phyloP scores from a whole-genome alignment of 2,888 invertebrate species.

The Hypselothyrea guttata region DNA sequence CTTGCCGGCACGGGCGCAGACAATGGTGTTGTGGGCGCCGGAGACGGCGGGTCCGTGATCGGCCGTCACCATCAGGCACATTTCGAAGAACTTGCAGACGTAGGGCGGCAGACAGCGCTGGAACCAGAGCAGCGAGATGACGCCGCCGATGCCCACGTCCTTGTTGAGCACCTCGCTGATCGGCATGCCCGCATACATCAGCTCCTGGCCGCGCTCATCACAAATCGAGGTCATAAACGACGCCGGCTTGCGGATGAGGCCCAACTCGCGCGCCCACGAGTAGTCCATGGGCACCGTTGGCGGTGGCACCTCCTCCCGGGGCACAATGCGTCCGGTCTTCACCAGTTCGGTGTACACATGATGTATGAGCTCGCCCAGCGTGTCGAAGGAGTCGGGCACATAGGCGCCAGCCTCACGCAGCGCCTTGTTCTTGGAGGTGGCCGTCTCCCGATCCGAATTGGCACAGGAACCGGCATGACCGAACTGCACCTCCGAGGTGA shows the following conservation, averaged over 20 bases:
- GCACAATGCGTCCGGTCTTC: constrained; percentile 90
- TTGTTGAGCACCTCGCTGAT: constrained; percentile 94
- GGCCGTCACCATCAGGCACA: constrained; percentile 99
- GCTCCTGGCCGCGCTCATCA: constrained; percentile 98
- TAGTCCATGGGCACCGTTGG: constrained; percentile 99
- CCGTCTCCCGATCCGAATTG: constrained; percentile 96
- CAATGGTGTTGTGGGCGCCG: constrained; percentile 99
- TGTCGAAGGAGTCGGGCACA: constrained; percentile 97
- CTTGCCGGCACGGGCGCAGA: constrained; percentile 98
- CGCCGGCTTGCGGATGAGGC: constrained; percentile 98
- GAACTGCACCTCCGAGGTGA: constrained; percentile 96
- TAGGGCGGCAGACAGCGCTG: constrained; percentile 96
- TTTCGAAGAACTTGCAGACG: constrained; percentile 98
- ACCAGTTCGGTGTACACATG: constrained; percentile 90
- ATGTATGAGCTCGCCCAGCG: constrained; percentile 90
- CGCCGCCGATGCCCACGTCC: constrained; percentile 98
- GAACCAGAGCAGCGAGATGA: constrained; percentile 98
- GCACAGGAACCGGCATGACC: constrained; percentile 99
- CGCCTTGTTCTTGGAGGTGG: constrained; percentile 94
- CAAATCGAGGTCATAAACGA: constrained; percentile 99
- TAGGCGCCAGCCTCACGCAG: constrained; percentile 91
- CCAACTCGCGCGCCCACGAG: constrained; percentile 97
- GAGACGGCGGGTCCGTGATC: constrained; percentile 99
- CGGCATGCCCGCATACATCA: constrained; percentile 97
- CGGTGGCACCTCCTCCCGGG: constrained; percentile 95